Evolutionary conservation across 2,888 invertebrate genomes (phyloP).

Genomic region (Odontomyia ornata): DNA sequence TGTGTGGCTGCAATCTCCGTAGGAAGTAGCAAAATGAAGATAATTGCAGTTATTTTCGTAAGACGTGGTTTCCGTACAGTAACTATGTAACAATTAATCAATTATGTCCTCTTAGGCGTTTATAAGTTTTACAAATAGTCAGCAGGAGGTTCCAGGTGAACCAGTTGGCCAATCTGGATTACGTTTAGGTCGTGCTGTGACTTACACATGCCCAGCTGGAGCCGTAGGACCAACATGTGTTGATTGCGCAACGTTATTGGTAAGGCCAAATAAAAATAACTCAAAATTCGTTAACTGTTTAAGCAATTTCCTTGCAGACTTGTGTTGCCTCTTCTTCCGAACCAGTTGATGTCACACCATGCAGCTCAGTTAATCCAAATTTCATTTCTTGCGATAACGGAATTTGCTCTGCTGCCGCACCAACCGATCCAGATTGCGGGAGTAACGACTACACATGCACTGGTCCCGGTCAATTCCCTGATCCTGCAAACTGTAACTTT

Average conservation of each 20-base stretch:
- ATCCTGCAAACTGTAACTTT: slow-evolving; percentile 45
- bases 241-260: slow-evolving; percentile 17
- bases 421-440: not conserved
- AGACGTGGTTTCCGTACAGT: no score
- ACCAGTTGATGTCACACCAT: slow-evolving; percentile 6
- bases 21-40: no score
- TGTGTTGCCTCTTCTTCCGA: not conserved
- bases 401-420: not conserved
- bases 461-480: slow-evolving; percentile 63
- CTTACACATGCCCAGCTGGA: not conserved
- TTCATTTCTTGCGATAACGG: not conserved
- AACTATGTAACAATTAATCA: no score
- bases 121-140: not conserved
- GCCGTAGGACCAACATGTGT: slow-evolving; percentile 14
- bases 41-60: no score
- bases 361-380: not conserved
- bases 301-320: slow-evolving; percentile 8
- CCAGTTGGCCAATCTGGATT: not conserved
- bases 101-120: no score
- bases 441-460: slow-evolving; percentile 39
- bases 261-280: not conserved
- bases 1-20: no score
- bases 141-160: not conserved
- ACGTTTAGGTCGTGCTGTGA: not conserved
- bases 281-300: not conserved